Conservation (phyloP, 2,113 vertebrate genomes). For the Pedionomus torquatus region DNA sequence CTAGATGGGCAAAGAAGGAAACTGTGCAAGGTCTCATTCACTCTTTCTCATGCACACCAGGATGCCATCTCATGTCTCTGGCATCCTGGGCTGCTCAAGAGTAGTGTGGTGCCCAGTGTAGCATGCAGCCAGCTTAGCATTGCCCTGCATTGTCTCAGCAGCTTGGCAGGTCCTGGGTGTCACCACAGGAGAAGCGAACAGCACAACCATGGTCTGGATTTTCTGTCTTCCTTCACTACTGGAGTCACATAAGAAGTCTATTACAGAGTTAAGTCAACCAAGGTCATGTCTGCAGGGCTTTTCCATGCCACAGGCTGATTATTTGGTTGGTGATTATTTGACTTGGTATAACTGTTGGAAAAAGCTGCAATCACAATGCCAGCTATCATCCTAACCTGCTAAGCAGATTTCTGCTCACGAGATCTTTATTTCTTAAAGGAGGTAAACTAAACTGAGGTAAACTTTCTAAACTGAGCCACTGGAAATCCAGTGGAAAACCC, state of each 20-base stretch:
- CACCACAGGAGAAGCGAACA: fast-evolving
- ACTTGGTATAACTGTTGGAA: neutral
- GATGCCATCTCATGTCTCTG: neutral
- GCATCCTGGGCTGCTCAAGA: fast-evolving
- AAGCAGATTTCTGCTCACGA: neutral
- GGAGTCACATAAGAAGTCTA: neutral
- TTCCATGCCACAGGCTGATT: neutral
- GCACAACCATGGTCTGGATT: neutral
- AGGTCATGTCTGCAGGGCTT: neutral
- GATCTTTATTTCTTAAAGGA: neutral
- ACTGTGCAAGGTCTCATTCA: neutral
- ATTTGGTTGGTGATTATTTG: neutral
- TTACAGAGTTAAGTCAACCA: neutral
- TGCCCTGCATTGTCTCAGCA: neutral
- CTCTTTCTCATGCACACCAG: no score
- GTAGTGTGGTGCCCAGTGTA: neutral
- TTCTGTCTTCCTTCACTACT: neutral
- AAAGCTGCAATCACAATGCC: neutral
- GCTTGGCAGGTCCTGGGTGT: neutral
- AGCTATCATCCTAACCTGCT: neutral
- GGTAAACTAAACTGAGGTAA: no score
- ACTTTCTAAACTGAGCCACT: neutral
- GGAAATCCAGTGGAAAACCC: neutral
- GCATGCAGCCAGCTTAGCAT: neutral
- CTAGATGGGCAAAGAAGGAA: neutral